Base-by-base conservation (phyloP, 2,797 vertebrate genomes). In the Pangasius larnaudii region DNA sequence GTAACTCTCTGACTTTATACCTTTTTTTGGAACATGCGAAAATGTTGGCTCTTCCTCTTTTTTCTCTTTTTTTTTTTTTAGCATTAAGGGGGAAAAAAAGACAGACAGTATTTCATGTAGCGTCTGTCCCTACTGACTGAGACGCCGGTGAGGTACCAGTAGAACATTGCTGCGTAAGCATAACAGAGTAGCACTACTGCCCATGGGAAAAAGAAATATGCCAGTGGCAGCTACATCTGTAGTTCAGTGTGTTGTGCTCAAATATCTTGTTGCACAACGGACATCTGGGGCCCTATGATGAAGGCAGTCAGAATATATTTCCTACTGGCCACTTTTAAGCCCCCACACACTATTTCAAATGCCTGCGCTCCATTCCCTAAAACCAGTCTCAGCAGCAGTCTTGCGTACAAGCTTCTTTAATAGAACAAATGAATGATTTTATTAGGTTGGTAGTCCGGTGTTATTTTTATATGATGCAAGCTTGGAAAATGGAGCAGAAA, bases 1-100 rank as follows among this genome's bases (percentile, higher is more conserved):
- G 94, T 95, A 94, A 95, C 93, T 95, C 90, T 85, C 16, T 91
- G 91, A 95, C 93, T 93, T 90, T 95, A 94, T 94, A 95, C 94
- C 92, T 95, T 94, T 94, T 58, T 88, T 91, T 93, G 91, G 91
- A 95, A 94, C 88, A 91, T 92, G 92, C 91, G 90, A 89, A 91
- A 65, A 89, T 91, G 88, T 91, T 69, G 91, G 90, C 89, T 94
- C 89, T 94, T 94, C 91, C 87, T 88, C 89, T 94, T 88, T 82
- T 90, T 81, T 51, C 81, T 86, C 78, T 72, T 79, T 93, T 92
- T 87, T 85, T 88, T 79, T 65, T 86, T 85, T 86, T 92, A 93
- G 91, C 94, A 93, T 95, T 94, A 92, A 88, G 74, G 74, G 39
- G 18, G 2, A 85, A 77, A 86, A 27, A 39, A 6, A 79, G 3